Evolutionary conservation across 2,888 invertebrate genomes (phyloP).

Genomic region (Pycnomerus fuliginosus): DNA sequence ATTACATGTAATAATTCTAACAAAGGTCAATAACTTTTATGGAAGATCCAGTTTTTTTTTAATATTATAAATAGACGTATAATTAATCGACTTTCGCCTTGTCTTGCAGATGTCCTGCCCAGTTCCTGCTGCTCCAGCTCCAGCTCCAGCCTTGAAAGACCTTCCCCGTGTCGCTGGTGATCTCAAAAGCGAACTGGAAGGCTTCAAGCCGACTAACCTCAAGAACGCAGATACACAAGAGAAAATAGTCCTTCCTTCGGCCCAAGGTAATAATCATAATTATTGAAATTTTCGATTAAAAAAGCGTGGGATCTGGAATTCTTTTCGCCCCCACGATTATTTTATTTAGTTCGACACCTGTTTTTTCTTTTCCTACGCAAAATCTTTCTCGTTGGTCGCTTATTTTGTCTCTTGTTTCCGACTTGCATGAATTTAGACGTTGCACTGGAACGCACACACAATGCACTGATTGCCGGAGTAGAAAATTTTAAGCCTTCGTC

Average conservation of each 20-base stretch:
- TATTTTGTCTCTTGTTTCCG: slow-evolving; percentile 2
- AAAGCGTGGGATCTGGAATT: slow-evolving; percentile 11
- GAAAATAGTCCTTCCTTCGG: slow-evolving; percentile 89
- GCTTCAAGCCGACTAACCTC: slow-evolving; percentile 84
- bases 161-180: slow-evolving; percentile 87
- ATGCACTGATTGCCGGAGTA: slow-evolving; percentile 73
- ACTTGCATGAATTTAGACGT: slow-evolving; percentile 58
- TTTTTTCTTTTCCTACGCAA: no score
- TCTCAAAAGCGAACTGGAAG: slow-evolving; percentile 88
- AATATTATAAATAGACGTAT: no score
- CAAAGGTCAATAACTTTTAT: no score
- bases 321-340: slow-evolving; percentile 3
- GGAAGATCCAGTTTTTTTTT: no score
- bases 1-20: no score
- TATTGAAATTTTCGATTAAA: no score
- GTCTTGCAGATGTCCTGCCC: slow-evolving; percentile 52
- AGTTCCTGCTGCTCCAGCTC: slow-evolving; percentile 42
- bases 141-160: slow-evolving; percentile 76
- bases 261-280: slow-evolving; percentile 70
- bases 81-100: no score
- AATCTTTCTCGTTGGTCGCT: slow-evolving; percentile 5
- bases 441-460: slow-evolving; percentile 72
- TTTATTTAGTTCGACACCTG: slow-evolving; percentile 15
- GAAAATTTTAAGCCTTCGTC: slow-evolving; percentile 73
- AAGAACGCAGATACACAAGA: slow-evolving; percentile 88